Evolutionary conservation across 35 echinoderm and acorn worm species (phyloP), one percentile per base, ranked within the genome.

Genomic region (Apostichopus californicus): DNA sequence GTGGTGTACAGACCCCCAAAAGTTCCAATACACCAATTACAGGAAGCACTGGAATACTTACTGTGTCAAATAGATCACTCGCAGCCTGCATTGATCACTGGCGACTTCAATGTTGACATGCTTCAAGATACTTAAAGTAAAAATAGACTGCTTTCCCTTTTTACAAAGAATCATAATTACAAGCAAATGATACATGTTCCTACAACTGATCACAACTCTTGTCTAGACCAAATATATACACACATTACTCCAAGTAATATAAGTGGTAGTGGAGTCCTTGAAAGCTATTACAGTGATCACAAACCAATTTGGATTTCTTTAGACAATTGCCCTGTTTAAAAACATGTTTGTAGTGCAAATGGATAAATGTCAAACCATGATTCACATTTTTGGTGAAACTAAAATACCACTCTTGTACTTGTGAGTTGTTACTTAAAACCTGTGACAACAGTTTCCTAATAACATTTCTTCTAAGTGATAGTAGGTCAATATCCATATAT

Each of bases 211-310:
- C n/a, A n/a, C n/a, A 77, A 26, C 9, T 75, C 72, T 46, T 90
- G 87, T 28, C 22, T 90, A 52, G 87, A 77, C 55, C 87, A 90
- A 63, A 90, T 90, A 8, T 90, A 90, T 52, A 90, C 87, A 72
- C 77, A 90, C 56, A 46, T 46, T 46, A 46, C 34, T 46, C 34
- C 34, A 46, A 46, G 34, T 46, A 46, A 46, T 46, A 46, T 46
- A 46, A 46, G 34, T 46, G 34, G 2, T 46, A 46, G 34, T 46
- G 34, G 34, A 46, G 34, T 46, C 34, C 34, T 46, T 46, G 34
- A 46, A 46, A 46, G 34, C 0, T 46, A 46, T 46, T 46, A 46
- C 34, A 46, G 34, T 46, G 34, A 46, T 46, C 34, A 46, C 34
- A 46, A 46, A 46, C 34, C 34, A 46, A 46, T 46, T 46, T 46